These are phyloP conservation scores for Acleris laterana DNA, from an alignment of 2,888 invertebrate genomes.

Conservation along the genomic window DNA sequence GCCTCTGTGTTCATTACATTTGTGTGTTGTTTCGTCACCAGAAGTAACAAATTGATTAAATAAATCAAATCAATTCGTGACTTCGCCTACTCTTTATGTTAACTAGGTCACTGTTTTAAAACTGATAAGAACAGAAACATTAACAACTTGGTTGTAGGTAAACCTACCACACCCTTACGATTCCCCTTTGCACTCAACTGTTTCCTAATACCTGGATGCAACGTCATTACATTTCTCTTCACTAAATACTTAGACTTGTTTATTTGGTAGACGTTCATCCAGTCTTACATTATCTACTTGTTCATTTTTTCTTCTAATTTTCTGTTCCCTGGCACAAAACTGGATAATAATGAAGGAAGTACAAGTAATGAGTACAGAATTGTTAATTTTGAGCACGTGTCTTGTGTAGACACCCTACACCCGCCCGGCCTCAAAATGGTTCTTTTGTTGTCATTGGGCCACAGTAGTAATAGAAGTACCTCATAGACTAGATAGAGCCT, in stretches of 20 bases:
- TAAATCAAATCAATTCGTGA: conserved; percentile 2
- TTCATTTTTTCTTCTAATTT: conserved; percentile 73
- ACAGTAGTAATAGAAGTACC: conserved; percentile 61
- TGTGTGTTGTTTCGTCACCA: conserved; percentile 27
- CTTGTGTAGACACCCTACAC: conserved; percentile 79
- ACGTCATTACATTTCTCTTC: conserved; percentile 31
- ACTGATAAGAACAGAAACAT: conserved; percentile 5
- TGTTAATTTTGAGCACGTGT: conserved; percentile 79
- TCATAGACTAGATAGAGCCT: conserved; percentile 54
- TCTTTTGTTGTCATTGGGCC: conserved; percentile 73
- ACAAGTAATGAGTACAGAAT: conserved; percentile 82
- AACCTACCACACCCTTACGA: conserved; percentile 40
- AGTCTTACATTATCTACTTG: conserved; percentile 62
- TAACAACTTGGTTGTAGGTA: conserved; percentile 21
- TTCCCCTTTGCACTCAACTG: conserved; percentile 25
- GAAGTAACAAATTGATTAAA: conserved; percentile 17
- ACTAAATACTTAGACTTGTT: conserved; percentile 15
- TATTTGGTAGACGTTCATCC: conserved; percentile 42
- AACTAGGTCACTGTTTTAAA: not conserved
- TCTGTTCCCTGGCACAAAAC: conserved; percentile 77
- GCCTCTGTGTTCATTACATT: conserved; percentile 32
- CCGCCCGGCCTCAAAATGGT: conserved; percentile 66
- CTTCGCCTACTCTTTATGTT: conserved; percentile 10
- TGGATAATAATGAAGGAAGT: conserved; percentile 78
- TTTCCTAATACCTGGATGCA: conserved; percentile 42